Conservation (phyloP, 2,113 vertebrate genomes). For the Brachyistius frenatus region DNA sequence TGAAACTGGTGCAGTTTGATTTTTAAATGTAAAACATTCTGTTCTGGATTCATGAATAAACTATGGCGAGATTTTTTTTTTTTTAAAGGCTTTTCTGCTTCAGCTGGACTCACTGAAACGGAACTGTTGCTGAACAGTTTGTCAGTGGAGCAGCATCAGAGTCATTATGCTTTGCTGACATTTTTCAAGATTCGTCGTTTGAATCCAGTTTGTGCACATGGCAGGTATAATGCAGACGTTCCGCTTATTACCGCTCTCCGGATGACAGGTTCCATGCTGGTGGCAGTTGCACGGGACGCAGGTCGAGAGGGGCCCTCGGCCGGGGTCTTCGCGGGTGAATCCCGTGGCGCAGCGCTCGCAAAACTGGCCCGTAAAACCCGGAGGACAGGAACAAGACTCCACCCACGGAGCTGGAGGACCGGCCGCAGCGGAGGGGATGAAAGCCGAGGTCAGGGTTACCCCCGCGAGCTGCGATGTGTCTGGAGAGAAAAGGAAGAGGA, state of each 20-base stretch:
- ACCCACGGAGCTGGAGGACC: slow-evolving; percentile 85
- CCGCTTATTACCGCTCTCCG: slow-evolving; percentile 86
- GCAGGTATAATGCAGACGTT: neutral
- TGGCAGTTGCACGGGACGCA: slow-evolving; percentile 93
- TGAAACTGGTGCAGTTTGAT: slow-evolving; percentile 30
- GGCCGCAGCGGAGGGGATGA: slow-evolving; percentile 26
- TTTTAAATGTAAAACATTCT: slow-evolving; percentile 20
- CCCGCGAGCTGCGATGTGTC: slow-evolving; percentile 84
- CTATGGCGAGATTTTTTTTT: slow-evolving; percentile 24
- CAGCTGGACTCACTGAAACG: slow-evolving; percentile 35
- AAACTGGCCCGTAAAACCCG: slow-evolving; percentile 87
- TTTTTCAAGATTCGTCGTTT: slow-evolving; percentile 36
- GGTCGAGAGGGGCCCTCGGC: slow-evolving; percentile 73
- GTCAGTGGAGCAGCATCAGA: slow-evolving; percentile 26
- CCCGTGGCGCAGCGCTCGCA: slow-evolving; percentile 89
- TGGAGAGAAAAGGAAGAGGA: slow-evolving; percentile 54
- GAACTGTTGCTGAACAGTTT: slow-evolving; percentile 38
- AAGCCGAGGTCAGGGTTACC: slow-evolving; percentile 86
- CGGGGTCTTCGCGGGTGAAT: slow-evolving; percentile 86
- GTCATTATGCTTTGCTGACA: slow-evolving; percentile 12
- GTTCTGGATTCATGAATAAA: slow-evolving; percentile 29
- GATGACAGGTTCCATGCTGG: slow-evolving; percentile 90
- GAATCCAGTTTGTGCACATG: neutral
- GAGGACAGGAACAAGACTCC: slow-evolving; percentile 89
- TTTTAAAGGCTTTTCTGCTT: neutral